Evolutionary conservation across 2,888 invertebrate genomes (phyloP).

Genomic region (Eupithecia vulgata): DNA sequence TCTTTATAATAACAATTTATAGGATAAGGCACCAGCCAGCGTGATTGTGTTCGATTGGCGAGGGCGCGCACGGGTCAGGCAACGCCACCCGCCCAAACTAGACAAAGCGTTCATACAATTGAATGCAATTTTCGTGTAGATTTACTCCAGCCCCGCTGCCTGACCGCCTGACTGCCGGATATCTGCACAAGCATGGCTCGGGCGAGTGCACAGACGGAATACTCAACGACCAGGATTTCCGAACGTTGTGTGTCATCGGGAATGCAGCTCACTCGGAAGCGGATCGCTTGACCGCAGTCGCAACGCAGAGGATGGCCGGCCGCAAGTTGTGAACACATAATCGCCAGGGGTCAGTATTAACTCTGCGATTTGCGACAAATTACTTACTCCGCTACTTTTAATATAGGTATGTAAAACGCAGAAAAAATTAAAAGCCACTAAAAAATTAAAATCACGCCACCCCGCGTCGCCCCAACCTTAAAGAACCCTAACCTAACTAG

Average conservation of each 20-base stretch:
- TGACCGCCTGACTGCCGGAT: not conserved
- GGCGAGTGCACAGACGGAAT: not conserved
- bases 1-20: too few species aligned
- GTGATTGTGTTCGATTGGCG: not conserved
- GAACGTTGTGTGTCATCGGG: not conserved
- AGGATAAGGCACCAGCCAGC: not conserved
- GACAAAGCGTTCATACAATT: constrained; percentile 50
- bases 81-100: not conserved
- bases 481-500: too few species aligned
- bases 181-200: not conserved
- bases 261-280: not conserved
- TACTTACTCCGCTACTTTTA: too few species aligned
- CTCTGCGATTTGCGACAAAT: not conserved
- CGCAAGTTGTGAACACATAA: not conserved
- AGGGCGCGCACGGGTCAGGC: not conserved
- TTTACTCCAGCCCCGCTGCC: constrained; percentile 12
- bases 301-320: not conserved
- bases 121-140: constrained; percentile 58
- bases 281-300: not conserved
- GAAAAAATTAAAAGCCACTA: too few species aligned
- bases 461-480: too few species aligned
- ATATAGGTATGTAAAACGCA: too few species aligned
- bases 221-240: not conserved
- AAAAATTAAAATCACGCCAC: too few species aligned
- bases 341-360: not conserved